phyloP scores from a whole-genome alignment of 1,140 invertebrate species.

The Octopus bimaculoides region DNA sequence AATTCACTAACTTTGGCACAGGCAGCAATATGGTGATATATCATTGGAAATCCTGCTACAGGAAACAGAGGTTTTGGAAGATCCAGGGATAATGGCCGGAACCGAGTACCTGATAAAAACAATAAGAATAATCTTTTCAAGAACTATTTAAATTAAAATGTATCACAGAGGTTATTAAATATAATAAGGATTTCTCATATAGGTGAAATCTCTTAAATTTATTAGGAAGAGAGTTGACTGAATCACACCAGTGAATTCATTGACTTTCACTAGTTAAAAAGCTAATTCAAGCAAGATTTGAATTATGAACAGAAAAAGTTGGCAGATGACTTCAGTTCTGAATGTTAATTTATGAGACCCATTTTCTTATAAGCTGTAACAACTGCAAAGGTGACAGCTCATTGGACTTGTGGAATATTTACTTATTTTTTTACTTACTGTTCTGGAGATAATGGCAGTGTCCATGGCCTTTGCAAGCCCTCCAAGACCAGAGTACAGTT shows the following conservation, averaged over 20 bases:
- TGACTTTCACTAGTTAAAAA: background rate
- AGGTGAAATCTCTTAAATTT: background rate
- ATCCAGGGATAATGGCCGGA: conserved; percentile 93
- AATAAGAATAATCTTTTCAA: conserved; percentile 23
- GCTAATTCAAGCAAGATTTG: too few species aligned
- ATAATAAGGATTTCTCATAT: conserved; percentile 1
- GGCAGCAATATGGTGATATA: conserved; percentile 97
- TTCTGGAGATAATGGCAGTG: too few species aligned
- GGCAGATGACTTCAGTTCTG: too few species aligned
- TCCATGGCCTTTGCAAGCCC: too few species aligned
- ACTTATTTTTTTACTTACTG: too few species aligned
- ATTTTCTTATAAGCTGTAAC: too few species aligned
- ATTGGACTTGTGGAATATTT: too few species aligned
- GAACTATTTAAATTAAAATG: conserved; percentile 2
- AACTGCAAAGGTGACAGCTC: too few species aligned
- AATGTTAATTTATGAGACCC: too few species aligned
- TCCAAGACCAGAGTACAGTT: too few species aligned
- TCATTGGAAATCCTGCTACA: conserved; percentile 80
- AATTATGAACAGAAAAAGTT: too few species aligned
- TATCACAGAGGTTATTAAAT: background rate
- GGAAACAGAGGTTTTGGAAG: conserved; percentile 97
- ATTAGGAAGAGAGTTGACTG: background rate
- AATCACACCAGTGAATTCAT: background rate
- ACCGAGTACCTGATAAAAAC: conserved; percentile 77
- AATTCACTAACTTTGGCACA: conserved; percentile 67